Evolutionary conservation across 2,888 invertebrate genomes (phyloP), one percentile per base, ranked within the genome.

Genomic region (Stenchaetothrips biformis): DNA sequence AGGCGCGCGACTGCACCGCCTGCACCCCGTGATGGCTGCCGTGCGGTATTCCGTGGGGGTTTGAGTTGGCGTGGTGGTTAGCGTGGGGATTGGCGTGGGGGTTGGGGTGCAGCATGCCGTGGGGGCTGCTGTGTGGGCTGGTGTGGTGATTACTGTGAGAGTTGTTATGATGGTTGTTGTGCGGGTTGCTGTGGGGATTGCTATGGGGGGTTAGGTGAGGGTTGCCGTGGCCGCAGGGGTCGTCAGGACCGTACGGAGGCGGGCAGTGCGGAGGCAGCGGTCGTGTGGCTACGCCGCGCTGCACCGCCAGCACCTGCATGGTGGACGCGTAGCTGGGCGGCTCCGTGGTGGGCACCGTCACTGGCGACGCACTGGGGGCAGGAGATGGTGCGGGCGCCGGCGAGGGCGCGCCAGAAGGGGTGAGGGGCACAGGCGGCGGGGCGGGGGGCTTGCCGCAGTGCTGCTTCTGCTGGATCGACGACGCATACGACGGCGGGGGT

Each of bases 241-340:
- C 81, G 16, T 82, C 82, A 18, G 82, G 81, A 25, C 80, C 79
- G 79, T 82, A 82, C 11, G 83, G 82, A 78, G 83, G 82, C 9
- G 80, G 81, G 48, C 77, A 79, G 74, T 80, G 81, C 27, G 81
- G 80, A 16, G 85, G 84, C 53, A 83, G 80, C 84, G 86, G 86
- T 80, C 86, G 83, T 82, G 85, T 85, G 25, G 84, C 90, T 86
- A 91, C 89, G 48, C 91, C 92, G 80, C 93, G 88, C 86, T 92
- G 91, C 79, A 91, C 92, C 11, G 93, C 93, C 81, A 93, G 88
- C 25, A 92, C 93, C 83, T 90, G 90, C 92, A 97, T 95, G 78
- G 95, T 95, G 85, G 94, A 95, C 18, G 95, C 96, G 87, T 96
- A 97, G 86, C 95, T 95, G 8, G 96, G 96, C 0, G 96, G 96